phyloP scores from a whole-genome alignment of 2,797 vertebrate genomes.

The Amblyopsis hoosieri region DNA sequence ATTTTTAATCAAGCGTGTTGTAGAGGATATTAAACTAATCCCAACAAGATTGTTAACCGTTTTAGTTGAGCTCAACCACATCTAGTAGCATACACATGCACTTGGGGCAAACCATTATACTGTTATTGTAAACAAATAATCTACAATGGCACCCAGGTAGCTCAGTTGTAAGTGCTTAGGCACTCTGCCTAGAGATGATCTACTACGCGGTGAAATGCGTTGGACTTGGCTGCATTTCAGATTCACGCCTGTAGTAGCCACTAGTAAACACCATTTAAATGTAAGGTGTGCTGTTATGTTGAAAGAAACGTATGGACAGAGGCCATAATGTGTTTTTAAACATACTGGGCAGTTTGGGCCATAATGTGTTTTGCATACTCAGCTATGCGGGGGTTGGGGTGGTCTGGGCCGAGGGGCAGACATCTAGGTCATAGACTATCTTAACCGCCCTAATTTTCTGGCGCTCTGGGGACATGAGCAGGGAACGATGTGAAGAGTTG shows the following conservation, averaged over 20 bases:
- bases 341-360: no score
- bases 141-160: background rate
- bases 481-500: background rate
- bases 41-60: background rate
- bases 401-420: conserved; percentile 35
- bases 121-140: background rate
- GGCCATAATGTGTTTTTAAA: no score
- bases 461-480: conserved; percentile 30
- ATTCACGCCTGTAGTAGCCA: no score
- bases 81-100: background rate
- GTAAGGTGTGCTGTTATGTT: no score
- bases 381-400: background rate
- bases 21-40: background rate
- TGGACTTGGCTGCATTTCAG: no score
- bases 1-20: background rate
- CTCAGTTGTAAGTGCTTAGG: no score
- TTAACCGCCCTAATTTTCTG: conserved; percentile 54
- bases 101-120: background rate
- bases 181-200: no score
- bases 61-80: background rate
- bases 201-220: no score
- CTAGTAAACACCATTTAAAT: no score
- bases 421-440: conserved; percentile 64
- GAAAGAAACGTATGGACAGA: no score
- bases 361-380: no score